Evolutionary conservation across 1,140 invertebrate genomes (phyloP).

Genomic region (Drosophila saltans): DNA sequence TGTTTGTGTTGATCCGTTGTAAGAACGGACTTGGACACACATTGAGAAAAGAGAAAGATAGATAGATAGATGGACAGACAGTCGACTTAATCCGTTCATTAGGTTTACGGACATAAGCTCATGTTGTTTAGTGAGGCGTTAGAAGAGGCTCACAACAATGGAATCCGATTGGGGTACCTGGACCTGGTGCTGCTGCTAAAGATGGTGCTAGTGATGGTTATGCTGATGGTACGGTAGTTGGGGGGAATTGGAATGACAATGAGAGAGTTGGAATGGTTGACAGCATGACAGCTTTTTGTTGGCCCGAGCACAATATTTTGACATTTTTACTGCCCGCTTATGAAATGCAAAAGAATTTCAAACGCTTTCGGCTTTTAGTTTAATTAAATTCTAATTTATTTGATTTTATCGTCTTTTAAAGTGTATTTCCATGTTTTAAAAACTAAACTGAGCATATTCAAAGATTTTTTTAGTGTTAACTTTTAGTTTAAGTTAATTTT

Average conservation of each 20-base stretch:
- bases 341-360: conserved; percentile 71
- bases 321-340: conserved; percentile 77
- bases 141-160: conserved; percentile 69
- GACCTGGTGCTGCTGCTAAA: neutral
- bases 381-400: conserved; percentile 82
- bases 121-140: conserved; percentile 80
- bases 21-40: conserved; percentile 43
- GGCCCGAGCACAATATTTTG: conserved; percentile 70
- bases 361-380: conserved; percentile 58
- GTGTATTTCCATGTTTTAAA: conserved; percentile 71
- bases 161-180: conserved; percentile 37
- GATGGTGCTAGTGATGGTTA: neutral
- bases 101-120: conserved; percentile 78
- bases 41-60: conserved; percentile 18
- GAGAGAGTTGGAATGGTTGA: conserved; percentile 62
- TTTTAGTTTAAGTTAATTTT: conserved; percentile 33
- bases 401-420: conserved; percentile 67
- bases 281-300: conserved; percentile 69
- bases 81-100: conserved; percentile 77
- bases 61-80: conserved; percentile 40
- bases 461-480: conserved; percentile 1
- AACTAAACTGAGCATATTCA: conserved; percentile 44
- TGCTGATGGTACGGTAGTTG: neutral
- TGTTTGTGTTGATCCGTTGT: conserved; percentile 49
- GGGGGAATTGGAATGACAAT: conserved; percentile 51